Evolutionary conservation across 2,888 invertebrate species (phyloP).

Genomic region (Didymodactylos carnosus): DNA sequence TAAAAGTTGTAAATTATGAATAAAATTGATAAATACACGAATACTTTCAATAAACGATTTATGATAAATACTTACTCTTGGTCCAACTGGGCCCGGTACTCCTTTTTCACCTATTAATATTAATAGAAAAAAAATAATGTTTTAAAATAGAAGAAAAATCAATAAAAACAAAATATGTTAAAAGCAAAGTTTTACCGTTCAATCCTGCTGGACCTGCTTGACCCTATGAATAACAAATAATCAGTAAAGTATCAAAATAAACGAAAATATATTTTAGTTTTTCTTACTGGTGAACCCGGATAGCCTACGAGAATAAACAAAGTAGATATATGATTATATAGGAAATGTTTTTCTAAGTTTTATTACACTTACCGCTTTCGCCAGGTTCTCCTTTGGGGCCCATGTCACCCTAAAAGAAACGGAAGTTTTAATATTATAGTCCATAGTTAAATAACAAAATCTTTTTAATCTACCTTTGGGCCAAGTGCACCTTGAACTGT

Average conservation of each 20-base stretch:
- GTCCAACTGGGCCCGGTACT: constrained; percentile 15
- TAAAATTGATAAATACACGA: no score
- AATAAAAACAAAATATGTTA: no score
- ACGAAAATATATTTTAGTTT: no score
- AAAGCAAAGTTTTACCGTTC: no score
- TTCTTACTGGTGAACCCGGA: constrained; percentile 19
- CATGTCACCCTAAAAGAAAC: constrained; percentile 14
- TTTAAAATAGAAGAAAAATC: no score
- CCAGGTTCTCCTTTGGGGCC: constrained; percentile 12
- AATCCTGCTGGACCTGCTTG: neutral
- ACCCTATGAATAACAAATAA: no score
- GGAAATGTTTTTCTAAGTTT: constrained; percentile 8
- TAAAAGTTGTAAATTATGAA: neutral
- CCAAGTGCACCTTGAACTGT: constrained; percentile 15
- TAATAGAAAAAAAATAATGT: no score
- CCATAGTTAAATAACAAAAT: constrained; percentile 26
- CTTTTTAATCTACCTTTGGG: constrained; percentile 30
- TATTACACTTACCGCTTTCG: neutral
- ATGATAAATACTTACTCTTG: constrained; percentile 13
- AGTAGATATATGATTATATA: no score
- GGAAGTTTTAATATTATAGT: constrained; percentile 14
- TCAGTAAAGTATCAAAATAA: no score
- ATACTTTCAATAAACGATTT: neutral
- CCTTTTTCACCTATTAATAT: constrained; percentile 16
- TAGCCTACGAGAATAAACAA: constrained; percentile 14